Evolutionary conservation across 2,888 invertebrate species (phyloP), one percentile per base, ranked within the genome.

Genomic region (Thelaira solivaga): DNA sequence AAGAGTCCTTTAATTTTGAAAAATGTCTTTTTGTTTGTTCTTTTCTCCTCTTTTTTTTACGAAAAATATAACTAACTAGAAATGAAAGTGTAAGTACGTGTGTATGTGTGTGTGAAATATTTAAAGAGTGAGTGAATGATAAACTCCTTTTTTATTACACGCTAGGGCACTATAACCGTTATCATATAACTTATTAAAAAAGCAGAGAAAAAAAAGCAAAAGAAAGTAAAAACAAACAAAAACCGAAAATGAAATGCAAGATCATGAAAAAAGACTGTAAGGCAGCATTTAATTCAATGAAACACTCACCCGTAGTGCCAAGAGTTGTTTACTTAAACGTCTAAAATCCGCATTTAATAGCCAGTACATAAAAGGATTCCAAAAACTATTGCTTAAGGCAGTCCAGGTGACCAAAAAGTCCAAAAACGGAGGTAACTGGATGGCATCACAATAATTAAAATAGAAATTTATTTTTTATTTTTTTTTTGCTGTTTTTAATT

Each of bases 321-420:
- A 89, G 73, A 95, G 88, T 84, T 95, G 94, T 82, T 93, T 92
- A 86, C 95, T 94, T 83, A 95, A 93, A 82, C 95, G 91, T 83
- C 96, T 91, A 88, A 96, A 96, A 86, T 96, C 94, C 86, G 94
- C 94, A 89, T 96, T 96, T 82, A 96, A 91, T 49, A 96, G 91
- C 96, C 96, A 96, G 88, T 95, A 96, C 73, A 96, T 92, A 86
- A 96, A 95, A 1, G 96, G 96, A 89, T 96, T 96, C 96, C 96
- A 96, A 87, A 96, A 94, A 88, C 95, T 95, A 90, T 96, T 95
- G 88, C 95, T 95, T 67, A 96, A 90, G 3, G 96, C 95, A 82
- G 95, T 90, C 96, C 96, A 96, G 59, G 96, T 96, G 75, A 95
- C 94, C 72, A 95, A 90, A 88, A 96, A 96, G 87, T 96, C 96